phyloP scores from a whole-genome alignment of 2,888 invertebrate species.

The Labia minor region DNA sequence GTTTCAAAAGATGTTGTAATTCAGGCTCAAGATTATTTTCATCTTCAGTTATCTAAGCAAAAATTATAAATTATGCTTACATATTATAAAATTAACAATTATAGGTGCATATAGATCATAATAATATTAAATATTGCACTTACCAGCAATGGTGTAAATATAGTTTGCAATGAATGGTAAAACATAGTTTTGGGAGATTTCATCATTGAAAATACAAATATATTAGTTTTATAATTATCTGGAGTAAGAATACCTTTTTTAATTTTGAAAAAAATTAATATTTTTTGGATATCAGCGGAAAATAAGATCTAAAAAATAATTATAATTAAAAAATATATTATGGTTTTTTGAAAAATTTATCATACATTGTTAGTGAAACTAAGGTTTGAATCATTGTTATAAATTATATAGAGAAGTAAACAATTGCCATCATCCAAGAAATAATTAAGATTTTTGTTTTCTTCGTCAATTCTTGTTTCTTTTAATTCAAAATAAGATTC shows the following conservation, averaged over 20 bases:
- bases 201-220: constrained; percentile 48
- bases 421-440: constrained; percentile 31
- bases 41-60: constrained; percentile 26
- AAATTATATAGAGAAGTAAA: constrained; percentile 27
- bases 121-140: constrained; percentile 30
- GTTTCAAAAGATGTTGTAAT: constrained; percentile 38
- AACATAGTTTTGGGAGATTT: constrained; percentile 49
- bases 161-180: constrained; percentile 49
- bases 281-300: constrained; percentile 34
- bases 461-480: constrained; percentile 18
- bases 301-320: constrained; percentile 33
- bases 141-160: constrained; percentile 43
- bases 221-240: constrained; percentile 45
- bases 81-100: constrained; percentile 5
- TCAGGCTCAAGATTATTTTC: constrained; percentile 38
- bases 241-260: constrained; percentile 45
- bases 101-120: not conserved
- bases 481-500: no score
- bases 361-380: not conserved
- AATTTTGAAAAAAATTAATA: constrained; percentile 51
- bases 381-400: constrained; percentile 7
- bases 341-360: not conserved
- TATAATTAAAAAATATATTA: not conserved
- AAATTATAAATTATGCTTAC: constrained; percentile 17
- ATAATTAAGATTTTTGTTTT: constrained; percentile 34